These are phyloP conservation scores for Chaenodraco wilsoni DNA, from an alignment of 2,797 vertebrate genomes.

Conservation along the genomic window DNA sequence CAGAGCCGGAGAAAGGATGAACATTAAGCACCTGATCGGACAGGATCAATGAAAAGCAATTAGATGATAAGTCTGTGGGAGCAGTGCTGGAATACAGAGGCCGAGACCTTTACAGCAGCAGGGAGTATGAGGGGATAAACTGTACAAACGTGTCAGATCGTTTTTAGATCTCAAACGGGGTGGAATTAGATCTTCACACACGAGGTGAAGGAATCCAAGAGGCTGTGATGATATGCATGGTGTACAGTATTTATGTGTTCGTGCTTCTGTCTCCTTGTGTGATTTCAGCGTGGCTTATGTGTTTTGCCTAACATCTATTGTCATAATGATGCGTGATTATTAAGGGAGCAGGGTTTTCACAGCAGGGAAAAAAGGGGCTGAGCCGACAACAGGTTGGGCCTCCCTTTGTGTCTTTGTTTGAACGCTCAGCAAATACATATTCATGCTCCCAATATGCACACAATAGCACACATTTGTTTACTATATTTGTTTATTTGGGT, in stretches of 20 bases:
- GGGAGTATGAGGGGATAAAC: constrained; percentile 20
- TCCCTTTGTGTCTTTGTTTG: constrained; percentile 77
- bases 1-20: constrained; percentile 77
- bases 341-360: constrained; percentile 76
- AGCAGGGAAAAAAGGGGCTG: constrained; percentile 74
- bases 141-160: constrained; percentile 12
- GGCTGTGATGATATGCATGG: constrained; percentile 37
- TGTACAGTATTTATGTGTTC: constrained; percentile 52
- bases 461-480: constrained; percentile 66
- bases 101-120: constrained; percentile 55
- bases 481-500: constrained; percentile 71
- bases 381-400: constrained; percentile 76
- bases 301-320: constrained; percentile 78
- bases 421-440: constrained; percentile 75
- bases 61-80: constrained; percentile 77
- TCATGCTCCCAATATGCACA: constrained; percentile 71
- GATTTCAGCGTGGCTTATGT: constrained; percentile 57
- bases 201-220: constrained; percentile 24
- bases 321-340: constrained; percentile 79
- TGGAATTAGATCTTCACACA: constrained; percentile 25
- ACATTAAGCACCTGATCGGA: constrained; percentile 78
- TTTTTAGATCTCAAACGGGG: constrained; percentile 17
- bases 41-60: constrained; percentile 87
- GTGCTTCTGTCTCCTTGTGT: constrained; percentile 48
- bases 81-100: constrained; percentile 32